These are phyloP conservation scores for Gryon sp. DNA, from an alignment of 1,140 invertebrate genomes.

Conservation along the genomic window DNA sequence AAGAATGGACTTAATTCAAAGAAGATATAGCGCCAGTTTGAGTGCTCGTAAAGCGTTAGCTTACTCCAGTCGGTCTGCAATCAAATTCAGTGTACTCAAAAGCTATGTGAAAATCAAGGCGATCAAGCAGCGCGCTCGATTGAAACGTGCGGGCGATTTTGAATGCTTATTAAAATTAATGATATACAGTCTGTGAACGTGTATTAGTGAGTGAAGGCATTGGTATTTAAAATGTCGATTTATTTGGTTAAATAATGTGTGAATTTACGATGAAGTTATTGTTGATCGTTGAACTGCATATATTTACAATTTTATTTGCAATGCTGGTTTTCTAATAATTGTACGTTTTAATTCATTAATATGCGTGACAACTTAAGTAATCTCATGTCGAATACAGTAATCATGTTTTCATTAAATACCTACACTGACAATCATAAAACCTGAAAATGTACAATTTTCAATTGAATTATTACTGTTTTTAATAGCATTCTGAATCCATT, in stretches of 20 bases:
- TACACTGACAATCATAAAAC: no score
- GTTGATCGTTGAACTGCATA: no score
- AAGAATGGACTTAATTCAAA: constrained; percentile 5
- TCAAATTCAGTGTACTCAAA: constrained; percentile 3
- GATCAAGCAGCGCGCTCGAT: constrained; percentile 17
- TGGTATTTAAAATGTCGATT: constrained; percentile 5
- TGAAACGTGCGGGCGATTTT: constrained; percentile 17
- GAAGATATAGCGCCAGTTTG: not conserved
- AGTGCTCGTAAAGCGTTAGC: constrained; percentile 18
- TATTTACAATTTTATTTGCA: no score
- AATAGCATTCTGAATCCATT: no score
- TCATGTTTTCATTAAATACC: no score
- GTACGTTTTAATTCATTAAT: no score
- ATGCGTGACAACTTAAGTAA: no score
- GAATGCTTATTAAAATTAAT: constrained; percentile 24
- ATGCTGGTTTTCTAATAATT: no score
- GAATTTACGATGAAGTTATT: constrained; percentile 18
- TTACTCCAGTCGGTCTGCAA: constrained; percentile 12
- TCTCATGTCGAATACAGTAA: no score
- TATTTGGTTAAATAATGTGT: constrained; percentile 21
- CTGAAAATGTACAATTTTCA: no score
- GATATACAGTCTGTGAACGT: not conserved
- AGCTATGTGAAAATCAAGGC: not conserved
- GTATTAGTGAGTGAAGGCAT: no score
- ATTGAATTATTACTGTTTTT: no score